These are phyloP conservation scores for Orthonyx spaldingii DNA, from an alignment of 2,113 vertebrate genomes.

Conservation along the genomic window DNA sequence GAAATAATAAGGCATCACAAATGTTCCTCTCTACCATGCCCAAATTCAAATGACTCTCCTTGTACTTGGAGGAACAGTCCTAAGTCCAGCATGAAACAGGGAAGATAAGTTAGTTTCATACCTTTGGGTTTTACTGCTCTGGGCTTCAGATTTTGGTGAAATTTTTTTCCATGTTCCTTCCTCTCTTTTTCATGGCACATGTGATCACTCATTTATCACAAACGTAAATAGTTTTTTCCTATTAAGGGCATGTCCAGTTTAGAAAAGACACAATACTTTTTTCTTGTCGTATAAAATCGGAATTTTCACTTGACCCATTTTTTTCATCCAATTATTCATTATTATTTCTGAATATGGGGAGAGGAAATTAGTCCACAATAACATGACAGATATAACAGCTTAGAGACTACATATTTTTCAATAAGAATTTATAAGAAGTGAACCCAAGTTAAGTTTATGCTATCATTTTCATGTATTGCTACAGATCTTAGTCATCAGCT, in stretches of 20 bases:
- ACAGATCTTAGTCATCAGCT: background rate
- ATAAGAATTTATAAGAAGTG: background rate
- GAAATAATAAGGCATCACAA: background rate
- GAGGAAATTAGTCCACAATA: background rate
- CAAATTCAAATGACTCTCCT: background rate
- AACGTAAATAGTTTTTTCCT: background rate
- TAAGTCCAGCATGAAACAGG: background rate
- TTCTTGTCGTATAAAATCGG: background rate
- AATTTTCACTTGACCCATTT: background rate
- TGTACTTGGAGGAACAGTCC: background rate
- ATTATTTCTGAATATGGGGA: background rate
- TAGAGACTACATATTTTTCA: background rate
- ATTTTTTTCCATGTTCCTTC: background rate
- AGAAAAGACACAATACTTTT: background rate
- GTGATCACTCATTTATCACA: background rate
- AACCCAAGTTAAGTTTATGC: background rate
- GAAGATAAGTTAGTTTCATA: background rate
- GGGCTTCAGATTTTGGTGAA: background rate
- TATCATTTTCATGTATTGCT: background rate
- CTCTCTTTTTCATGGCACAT: background rate
- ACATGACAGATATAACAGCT: background rate
- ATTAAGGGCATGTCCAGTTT: background rate
- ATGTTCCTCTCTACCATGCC: accelerated
- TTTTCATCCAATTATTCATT: background rate
- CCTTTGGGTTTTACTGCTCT: background rate